Conservation (phyloP, 2,797 vertebrate species). For the Ctenosaura bakeri region DNA sequence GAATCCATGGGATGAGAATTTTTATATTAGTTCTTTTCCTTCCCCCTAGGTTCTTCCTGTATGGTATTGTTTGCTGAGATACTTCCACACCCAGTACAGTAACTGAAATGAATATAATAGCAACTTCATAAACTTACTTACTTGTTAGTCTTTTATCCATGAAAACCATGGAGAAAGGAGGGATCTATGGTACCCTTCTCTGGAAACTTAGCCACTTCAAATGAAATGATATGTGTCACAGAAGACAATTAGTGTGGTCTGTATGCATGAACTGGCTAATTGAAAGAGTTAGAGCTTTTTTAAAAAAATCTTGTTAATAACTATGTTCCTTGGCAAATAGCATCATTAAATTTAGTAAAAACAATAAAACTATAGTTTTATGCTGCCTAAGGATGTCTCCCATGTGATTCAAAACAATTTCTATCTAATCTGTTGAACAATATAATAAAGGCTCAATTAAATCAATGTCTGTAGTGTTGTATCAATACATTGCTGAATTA, state of each 20-base stretch:
- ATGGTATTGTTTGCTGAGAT: no score
- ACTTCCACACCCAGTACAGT: no score
- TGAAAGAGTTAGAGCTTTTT: not conserved
- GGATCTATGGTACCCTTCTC: no score
- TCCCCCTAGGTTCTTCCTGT: no score
- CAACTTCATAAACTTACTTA: no score
- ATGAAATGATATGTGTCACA: no score
- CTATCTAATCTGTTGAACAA: conserved; percentile 49
- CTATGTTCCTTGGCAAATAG: conserved; percentile 6
- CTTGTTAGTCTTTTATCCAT: no score
- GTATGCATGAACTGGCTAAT: not conserved
- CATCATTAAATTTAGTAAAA: not conserved
- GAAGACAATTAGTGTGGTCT: no score
- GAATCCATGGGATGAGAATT: not conserved
- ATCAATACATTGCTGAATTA: conserved; percentile 49
- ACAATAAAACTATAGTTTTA: conserved; percentile 33
- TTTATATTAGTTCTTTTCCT: no score
- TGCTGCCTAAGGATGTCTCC: not conserved
- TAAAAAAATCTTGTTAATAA: conserved; percentile 18
- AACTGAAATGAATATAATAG: no score
- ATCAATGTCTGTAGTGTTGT: conserved; percentile 54
- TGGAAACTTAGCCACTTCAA: no score
- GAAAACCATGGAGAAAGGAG: no score
- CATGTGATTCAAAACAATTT: conserved; percentile 39
- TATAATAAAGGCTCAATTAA: conserved; percentile 57